Conservation (phyloP, 1,140 invertebrate genomes). For the Drosophila virilis region DNA sequence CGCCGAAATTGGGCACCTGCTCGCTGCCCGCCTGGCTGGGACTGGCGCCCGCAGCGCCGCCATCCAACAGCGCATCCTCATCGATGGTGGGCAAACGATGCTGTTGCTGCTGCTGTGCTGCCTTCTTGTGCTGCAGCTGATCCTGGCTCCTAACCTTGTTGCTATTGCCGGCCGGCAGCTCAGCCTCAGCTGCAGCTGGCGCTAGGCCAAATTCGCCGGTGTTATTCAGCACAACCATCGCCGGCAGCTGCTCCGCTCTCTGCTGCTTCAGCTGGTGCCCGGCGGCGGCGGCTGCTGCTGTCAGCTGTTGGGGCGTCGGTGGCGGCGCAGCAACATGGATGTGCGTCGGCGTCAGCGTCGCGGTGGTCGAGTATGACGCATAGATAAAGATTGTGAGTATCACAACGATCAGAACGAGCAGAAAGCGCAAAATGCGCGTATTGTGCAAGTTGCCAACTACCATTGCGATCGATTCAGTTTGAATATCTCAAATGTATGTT, state of each 20-base stretch:
- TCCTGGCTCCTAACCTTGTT: conserved; percentile 1
- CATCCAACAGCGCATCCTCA: conserved; percentile 71
- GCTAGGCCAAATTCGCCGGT: conserved; percentile 44
- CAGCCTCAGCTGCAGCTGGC: conserved; percentile 2
- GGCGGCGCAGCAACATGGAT: conserved; percentile 43
- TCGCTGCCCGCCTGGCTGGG: conserved; percentile 45
- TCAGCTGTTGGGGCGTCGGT: conserved; percentile 46
- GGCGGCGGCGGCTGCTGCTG: background rate
- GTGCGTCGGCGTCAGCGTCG: conserved; percentile 61
- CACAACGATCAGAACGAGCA: conserved; percentile 73
- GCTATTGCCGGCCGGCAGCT: conserved; percentile 2
- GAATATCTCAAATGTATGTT: conserved; percentile 7
- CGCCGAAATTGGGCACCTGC: conserved; percentile 47
- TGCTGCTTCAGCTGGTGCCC: background rate
- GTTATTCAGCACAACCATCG: conserved; percentile 31
- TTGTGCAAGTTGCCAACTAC: conserved; percentile 72
- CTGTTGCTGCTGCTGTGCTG: conserved; percentile 10
- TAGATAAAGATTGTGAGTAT: conserved; percentile 83
- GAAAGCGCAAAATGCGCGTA: conserved; percentile 79
- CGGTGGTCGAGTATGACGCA: conserved; percentile 78
- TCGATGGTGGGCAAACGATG: conserved; percentile 79
- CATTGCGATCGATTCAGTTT: conserved; percentile 26
- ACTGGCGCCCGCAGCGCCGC: conserved; percentile 69
- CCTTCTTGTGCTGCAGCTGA: conserved; percentile 38
- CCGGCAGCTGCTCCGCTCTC: background rate